Conservation (phyloP, 2,113 vertebrate genomes). For the Marmota flaviventris region DNA sequence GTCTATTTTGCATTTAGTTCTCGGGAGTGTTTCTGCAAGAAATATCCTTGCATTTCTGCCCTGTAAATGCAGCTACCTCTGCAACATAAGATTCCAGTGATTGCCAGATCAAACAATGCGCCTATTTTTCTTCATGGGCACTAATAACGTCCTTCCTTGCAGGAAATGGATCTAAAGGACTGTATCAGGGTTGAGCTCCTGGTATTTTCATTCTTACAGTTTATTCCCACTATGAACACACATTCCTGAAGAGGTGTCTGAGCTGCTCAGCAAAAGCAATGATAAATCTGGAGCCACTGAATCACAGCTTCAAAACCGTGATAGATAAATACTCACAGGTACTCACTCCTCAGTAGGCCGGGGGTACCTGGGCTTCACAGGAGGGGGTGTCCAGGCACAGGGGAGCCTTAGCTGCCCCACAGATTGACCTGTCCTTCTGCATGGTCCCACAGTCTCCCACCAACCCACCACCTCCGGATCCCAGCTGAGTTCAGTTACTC, state of each 20-base stretch:
- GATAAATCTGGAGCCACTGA: not conserved
- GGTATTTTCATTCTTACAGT: not conserved
- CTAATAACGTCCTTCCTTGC: not conserved
- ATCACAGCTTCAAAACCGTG: too few species aligned
- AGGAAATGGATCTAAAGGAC: not conserved
- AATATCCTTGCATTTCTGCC: not conserved
- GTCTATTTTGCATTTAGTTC: not conserved
- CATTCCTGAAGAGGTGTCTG: not conserved
- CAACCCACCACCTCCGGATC: not conserved
- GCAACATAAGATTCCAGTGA: not conserved
- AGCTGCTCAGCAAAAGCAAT: not conserved
- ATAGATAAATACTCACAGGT: rapidly evolving
- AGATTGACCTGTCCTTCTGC: not conserved
- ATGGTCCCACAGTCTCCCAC: not conserved
- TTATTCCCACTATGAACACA: too few species aligned
- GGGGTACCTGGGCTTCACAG: rapidly evolving
- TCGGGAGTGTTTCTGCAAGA: not conserved
- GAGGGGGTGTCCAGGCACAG: rapidly evolving
- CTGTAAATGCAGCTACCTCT: not conserved
- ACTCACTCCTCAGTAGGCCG: rapidly evolving
- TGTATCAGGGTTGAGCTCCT: not conserved
- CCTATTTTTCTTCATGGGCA: not conserved
- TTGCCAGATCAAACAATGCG: not conserved
- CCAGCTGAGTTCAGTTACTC: too few species aligned
- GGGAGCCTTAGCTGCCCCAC: not conserved